Percentiles rank a stretch among this genome's conserved stretches.
Evolutionary conservation across 2,113 vertebrate genomes (phyloP).

Genomic region (Sceloporus undulatus): DNA sequence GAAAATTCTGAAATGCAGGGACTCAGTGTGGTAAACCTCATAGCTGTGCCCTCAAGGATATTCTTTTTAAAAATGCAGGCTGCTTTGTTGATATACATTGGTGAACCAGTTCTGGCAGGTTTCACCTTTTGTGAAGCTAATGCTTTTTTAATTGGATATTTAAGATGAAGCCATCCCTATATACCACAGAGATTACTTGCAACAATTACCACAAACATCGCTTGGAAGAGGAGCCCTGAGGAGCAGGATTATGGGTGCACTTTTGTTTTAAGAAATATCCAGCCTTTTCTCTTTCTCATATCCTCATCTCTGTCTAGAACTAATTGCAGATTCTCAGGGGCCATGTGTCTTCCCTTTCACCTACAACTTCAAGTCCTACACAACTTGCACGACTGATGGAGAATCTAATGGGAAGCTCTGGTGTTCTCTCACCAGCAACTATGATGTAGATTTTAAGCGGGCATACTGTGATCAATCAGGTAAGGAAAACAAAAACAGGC

Average conservation of each 20-base stretch:
- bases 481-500: neutral
- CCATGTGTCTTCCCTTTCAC: conserved; percentile 14
- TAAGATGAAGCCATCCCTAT: neutral
- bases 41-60: no score
- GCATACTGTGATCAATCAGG: neutral
- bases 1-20: no score
- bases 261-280: neutral
- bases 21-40: no score
- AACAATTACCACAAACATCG: neutral
- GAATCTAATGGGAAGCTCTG: neutral
- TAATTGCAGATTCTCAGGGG: neutral
- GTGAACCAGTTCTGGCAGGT: neutral
- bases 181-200: neutral
- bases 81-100: neutral
- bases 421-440: conserved; percentile 1
- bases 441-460: neutral
- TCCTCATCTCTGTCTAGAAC: neutral
- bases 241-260: neutral
- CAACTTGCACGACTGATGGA: neutral
- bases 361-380: neutral
- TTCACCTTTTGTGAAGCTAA: neutral
- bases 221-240: neutral
- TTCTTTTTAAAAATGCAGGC: no score
- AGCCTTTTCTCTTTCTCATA: neutral
- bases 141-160: neutral